These are phyloP conservation scores for Sphaeridia pumilis DNA, from an alignment of 2,888 invertebrate genomes.

Conservation along the genomic window DNA sequence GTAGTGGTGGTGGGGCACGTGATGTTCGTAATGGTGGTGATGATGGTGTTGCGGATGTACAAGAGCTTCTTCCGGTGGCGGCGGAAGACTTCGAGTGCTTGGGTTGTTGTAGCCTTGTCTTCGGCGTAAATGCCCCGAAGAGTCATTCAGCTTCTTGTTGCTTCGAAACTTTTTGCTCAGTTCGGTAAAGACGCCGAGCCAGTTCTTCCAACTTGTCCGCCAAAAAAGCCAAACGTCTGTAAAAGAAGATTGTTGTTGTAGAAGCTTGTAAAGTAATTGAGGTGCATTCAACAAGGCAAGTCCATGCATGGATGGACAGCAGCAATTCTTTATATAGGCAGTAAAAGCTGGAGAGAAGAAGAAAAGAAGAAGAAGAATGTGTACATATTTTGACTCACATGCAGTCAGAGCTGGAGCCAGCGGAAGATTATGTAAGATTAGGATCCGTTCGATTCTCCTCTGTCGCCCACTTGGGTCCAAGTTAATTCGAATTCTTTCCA, in stretches of 20 bases:
- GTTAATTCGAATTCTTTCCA: constrained; percentile 1
- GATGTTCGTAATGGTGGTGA: constrained; percentile 16
- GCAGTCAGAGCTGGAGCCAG: constrained; percentile 30
- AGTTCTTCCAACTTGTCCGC: constrained; percentile 30
- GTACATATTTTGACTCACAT: constrained; percentile 17
- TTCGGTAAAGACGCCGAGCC: constrained; percentile 5
- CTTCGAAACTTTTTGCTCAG: not conserved
- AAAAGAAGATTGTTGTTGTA: no score
- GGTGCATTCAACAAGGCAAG: no score
- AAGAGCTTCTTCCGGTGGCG: constrained; percentile 4
- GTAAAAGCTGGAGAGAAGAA: no score
- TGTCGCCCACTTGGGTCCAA: constrained; percentile 22
- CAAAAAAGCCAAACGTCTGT: constrained; percentile 35
- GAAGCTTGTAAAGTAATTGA: no score
- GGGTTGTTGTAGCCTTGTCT: not conserved
- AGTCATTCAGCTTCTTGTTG: not conserved
- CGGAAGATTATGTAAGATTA: constrained; percentile 30
- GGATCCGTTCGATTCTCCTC: constrained; percentile 31
- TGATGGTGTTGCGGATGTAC: not conserved
- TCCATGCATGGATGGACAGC: no score
- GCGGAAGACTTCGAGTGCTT: not conserved
- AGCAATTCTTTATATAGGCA: no score
- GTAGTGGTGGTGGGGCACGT: constrained; percentile 4
- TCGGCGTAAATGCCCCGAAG: not conserved
- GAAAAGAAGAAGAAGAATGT: not conserved